Conservation (phyloP, 1,140 invertebrate species). For the Planococcus citri region DNA sequence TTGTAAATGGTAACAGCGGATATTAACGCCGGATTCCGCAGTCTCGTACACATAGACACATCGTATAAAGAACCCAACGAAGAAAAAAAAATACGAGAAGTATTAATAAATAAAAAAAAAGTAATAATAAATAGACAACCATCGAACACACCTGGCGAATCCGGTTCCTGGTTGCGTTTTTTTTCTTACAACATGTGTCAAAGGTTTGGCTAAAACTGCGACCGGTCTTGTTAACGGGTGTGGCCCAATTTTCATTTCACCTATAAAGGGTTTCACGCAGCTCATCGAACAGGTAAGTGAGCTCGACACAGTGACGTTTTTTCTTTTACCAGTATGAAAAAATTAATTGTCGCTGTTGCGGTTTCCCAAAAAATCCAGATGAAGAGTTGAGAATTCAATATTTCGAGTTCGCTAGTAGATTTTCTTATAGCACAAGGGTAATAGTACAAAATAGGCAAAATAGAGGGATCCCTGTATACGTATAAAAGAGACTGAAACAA, state of each 20-base stretch:
- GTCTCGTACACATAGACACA: too few species aligned
- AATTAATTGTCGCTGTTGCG: constrained; percentile 1
- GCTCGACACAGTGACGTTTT: too few species aligned
- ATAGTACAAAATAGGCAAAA: too few species aligned
- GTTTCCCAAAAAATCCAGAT: not conserved
- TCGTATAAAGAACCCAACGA: not conserved
- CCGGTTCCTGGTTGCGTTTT: constrained; percentile 6
- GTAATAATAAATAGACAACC: not conserved
- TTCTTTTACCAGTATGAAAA: too few species aligned
- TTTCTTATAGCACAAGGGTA: too few species aligned
- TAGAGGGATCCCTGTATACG: too few species aligned
- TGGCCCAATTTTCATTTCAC: not conserved
- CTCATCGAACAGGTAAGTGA: not conserved
- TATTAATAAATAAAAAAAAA: constrained; percentile 3
- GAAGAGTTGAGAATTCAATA: not conserved
- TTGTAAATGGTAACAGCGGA: not conserved
- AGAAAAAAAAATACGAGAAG: too few species aligned
- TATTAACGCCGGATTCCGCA: constrained; percentile 13
- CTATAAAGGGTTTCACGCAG: not conserved
- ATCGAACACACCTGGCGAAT: constrained; percentile 16
- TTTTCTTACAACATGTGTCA: not conserved
- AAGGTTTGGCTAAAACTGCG: not conserved
- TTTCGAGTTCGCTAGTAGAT: not conserved
- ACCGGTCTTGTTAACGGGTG: not conserved
- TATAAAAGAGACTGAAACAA: too few species aligned